These are phyloP conservation scores for Rissa tridactyla DNA, from an alignment of 2,113 vertebrate genomes.

Conservation along the genomic window DNA sequence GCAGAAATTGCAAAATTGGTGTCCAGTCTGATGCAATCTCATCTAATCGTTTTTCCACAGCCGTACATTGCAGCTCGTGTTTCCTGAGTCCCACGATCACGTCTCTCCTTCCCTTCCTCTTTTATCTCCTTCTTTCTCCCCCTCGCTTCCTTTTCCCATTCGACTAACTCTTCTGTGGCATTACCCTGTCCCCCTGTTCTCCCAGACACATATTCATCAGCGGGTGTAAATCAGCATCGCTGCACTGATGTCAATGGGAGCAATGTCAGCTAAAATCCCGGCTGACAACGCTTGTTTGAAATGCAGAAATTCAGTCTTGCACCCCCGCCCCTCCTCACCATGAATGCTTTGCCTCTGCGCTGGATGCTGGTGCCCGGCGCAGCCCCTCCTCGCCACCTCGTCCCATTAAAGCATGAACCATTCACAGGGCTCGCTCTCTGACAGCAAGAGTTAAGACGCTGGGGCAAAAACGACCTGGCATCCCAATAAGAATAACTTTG, in stretches of 20 bases:
- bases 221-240: background rate
- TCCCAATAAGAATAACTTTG: background rate
- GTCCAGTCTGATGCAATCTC: constrained; percentile 40
- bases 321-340: background rate
- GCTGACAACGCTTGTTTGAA: constrained; percentile 6
- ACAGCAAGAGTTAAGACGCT: background rate
- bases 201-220: constrained; percentile 7
- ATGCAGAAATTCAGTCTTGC: constrained; percentile 28
- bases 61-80: accelerated
- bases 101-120: background rate
- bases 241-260: background rate
- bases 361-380: background rate
- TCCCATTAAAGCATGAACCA: background rate
- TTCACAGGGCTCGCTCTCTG: background rate
- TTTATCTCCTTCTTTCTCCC: constrained; percentile 21
- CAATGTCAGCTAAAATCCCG: background rate
- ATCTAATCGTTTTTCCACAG: constrained; percentile 48
- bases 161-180: background rate
- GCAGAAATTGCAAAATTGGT: constrained; percentile 29
- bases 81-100: background rate
- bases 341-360: background rate
- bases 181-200: background rate
- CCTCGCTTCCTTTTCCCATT: constrained; percentile 14
- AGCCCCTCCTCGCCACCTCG: background rate
- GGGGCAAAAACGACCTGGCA: background rate